phyloP scores from a whole-genome alignment of 1,140 invertebrate species.

The Pararge aegeria region DNA sequence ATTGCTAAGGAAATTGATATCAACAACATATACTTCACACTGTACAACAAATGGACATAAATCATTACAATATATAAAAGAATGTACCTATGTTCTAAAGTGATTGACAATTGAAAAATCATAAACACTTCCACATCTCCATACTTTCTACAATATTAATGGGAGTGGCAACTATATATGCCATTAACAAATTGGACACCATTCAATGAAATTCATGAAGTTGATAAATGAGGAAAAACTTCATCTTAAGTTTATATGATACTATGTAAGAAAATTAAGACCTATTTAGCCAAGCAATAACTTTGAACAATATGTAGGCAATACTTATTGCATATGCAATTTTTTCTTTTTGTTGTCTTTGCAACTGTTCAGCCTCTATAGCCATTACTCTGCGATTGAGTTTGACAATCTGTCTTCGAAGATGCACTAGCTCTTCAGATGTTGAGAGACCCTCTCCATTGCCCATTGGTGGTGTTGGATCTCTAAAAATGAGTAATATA shows the following conservation, averaged over 20 bases:
- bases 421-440: constrained; percentile 89
- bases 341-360: constrained; percentile 90
- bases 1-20: constrained; percentile 29
- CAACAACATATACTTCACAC: constrained; percentile 39
- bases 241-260: constrained; percentile 56
- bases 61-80: constrained; percentile 42
- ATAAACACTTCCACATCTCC: constrained; percentile 40
- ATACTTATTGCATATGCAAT: constrained; percentile 89
- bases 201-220: constrained; percentile 50
- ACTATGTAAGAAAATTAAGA: constrained; percentile 65
- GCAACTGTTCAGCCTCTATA: constrained; percentile 89
- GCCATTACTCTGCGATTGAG: constrained; percentile 91
- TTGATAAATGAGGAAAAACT: constrained; percentile 58
- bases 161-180: constrained; percentile 28
- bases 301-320: constrained; percentile 91
- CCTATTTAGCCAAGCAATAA: constrained; percentile 91
- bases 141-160: constrained; percentile 21
- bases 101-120: constrained; percentile 23
- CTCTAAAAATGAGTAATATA: constrained; percentile 72
- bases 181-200: constrained; percentile 26
- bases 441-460: constrained; percentile 85
- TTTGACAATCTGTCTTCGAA: constrained; percentile 90
- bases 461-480: constrained; percentile 82
- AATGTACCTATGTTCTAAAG: constrained; percentile 50
- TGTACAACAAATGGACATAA: constrained; percentile 47